These are phyloP conservation scores for Drosophila miranda DNA, from an alignment of 1,140 invertebrate species.

Conservation along the genomic window DNA sequence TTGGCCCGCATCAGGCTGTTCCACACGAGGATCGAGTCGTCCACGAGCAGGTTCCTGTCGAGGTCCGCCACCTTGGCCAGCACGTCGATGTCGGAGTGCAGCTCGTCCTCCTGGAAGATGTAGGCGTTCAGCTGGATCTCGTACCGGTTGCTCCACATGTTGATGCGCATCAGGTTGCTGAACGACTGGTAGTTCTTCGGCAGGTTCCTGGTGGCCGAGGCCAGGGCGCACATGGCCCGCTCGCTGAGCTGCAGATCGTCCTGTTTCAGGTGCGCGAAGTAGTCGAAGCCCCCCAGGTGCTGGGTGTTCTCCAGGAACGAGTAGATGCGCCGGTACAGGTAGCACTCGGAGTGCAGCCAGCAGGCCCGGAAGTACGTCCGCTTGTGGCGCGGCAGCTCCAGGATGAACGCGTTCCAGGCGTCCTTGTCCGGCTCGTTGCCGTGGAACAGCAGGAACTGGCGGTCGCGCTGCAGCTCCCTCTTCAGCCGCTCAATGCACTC, in stretches of 20 bases:
- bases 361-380: constrained; percentile 89
- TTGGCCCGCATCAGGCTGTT: constrained; percentile 62
- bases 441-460: constrained; percentile 39
- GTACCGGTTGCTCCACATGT: constrained; percentile 90
- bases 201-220: constrained; percentile 53
- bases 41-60: constrained; percentile 86
- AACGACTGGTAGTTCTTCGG: constrained; percentile 82
- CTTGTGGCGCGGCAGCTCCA: constrained; percentile 47
- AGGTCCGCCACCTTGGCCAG: constrained; percentile 86
- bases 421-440: constrained; percentile 56
- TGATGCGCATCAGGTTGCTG: constrained; percentile 84
- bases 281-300: constrained; percentile 88
- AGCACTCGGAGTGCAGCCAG: constrained; percentile 97
- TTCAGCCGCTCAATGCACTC: constrained; percentile 36
- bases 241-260: constrained; percentile 85
- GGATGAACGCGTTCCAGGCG: constrained; percentile 65
- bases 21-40: constrained; percentile 87
- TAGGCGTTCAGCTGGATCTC: constrained; percentile 85
- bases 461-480: constrained; percentile 35
- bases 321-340: constrained; percentile 93
- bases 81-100: constrained; percentile 83
- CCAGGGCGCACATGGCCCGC: constrained; percentile 84
- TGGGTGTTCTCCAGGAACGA: constrained; percentile 90
- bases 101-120: constrained; percentile 88
- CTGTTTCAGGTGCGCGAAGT: constrained; percentile 90